Evolutionary conservation across 1,140 invertebrate species (phyloP).

Genomic region (Polypedilum vanderplanki): DNA sequence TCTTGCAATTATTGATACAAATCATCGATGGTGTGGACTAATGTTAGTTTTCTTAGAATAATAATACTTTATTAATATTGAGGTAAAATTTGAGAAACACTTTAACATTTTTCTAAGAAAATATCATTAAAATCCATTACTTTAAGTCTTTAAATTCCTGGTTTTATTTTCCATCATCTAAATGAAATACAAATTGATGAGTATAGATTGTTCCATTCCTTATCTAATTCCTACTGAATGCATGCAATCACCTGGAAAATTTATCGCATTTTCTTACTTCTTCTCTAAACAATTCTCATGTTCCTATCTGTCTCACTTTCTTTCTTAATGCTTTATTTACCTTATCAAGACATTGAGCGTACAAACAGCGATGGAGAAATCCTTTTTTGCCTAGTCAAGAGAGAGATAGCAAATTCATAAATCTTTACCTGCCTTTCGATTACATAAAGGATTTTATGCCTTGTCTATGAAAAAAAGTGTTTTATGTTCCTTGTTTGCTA

Average conservation of each 20-base stretch:
- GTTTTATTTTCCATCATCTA: background rate
- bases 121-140: background rate
- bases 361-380: background rate
- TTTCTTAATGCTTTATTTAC: background rate
- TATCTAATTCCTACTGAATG: background rate
- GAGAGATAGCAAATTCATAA: background rate
- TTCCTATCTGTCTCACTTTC: background rate
- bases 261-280: background rate
- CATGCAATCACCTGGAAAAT: background rate
- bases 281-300: background rate
- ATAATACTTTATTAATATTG: too few species aligned
- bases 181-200: background rate
- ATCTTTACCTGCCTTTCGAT: background rate
- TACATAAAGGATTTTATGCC: background rate
- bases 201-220: background rate
- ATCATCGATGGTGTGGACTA: too few species aligned
- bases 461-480: background rate
- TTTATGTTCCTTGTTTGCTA: background rate
- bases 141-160: background rate
- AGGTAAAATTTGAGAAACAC: too few species aligned
- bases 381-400: background rate
- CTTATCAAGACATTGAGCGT: conserved; percentile 4
- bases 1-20: too few species aligned
- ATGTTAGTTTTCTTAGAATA: too few species aligned
- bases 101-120: too few species aligned